Evolutionary conservation across 1,140 invertebrate genomes (phyloP).

Genomic region (Zophobas atratus): DNA sequence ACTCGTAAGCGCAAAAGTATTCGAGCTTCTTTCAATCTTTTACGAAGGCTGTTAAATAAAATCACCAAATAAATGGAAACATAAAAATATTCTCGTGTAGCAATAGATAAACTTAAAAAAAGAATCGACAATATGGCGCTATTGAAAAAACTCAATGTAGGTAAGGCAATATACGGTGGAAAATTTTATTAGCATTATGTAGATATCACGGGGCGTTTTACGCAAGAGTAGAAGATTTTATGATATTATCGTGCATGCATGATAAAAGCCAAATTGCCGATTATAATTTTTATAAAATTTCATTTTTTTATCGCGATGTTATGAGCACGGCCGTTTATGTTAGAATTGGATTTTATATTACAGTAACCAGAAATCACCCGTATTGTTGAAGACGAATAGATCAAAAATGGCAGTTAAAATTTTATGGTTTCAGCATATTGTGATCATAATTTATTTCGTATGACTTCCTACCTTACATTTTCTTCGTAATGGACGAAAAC

Average conservation of each 20-base stretch:
- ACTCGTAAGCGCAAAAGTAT: too few species aligned
- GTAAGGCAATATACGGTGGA: constrained; percentile 12
- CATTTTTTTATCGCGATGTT: not conserved
- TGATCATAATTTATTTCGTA: too few species aligned
- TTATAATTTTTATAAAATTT: constrained; percentile 30
- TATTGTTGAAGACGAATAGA: not conserved
- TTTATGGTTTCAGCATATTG: not conserved
- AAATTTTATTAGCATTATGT: constrained; percentile 29
- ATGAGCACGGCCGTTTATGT: not conserved
- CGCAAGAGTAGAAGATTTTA: constrained; percentile 29
- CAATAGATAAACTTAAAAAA: not conserved
- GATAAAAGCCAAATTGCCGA: constrained; percentile 19
- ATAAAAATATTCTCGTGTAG: not conserved
- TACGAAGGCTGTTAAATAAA: not conserved
- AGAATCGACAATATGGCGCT: not conserved
- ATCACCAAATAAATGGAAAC: not conserved
- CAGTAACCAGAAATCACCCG: constrained; percentile 3
- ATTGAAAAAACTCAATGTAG: constrained; percentile 4
- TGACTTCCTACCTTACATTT: too few species aligned
- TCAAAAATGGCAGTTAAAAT: not conserved
- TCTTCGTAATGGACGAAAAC: too few species aligned
- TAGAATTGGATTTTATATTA: constrained; percentile 10
- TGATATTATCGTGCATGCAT: constrained; percentile 12
- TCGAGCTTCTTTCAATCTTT: not conserved
- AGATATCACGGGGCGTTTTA: constrained; percentile 26